A percentile compares a stretch with the other conserved stretches of the same genome.
phyloP scores from a whole-genome alignment of 2,797 vertebrate species.

The Sebastes hubbsi region DNA sequence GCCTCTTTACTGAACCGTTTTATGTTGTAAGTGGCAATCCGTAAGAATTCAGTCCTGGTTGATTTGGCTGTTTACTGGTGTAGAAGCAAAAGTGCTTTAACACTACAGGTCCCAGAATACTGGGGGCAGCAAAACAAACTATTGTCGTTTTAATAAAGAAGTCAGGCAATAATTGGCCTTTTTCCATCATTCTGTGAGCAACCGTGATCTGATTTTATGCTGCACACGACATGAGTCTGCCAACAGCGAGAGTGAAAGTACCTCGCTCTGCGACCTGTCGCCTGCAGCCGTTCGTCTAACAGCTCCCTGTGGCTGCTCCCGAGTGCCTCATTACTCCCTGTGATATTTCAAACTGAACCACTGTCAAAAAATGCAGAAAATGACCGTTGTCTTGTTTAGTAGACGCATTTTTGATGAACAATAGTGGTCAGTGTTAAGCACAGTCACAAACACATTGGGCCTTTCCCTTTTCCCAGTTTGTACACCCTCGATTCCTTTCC shows the following conservation, averaged over 20 bases:
- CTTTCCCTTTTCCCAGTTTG: not conserved
- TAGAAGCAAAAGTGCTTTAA: not conserved
- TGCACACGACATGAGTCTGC: not conserved
- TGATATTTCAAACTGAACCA: too few relatives aligned
- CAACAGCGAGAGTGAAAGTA: too few relatives aligned
- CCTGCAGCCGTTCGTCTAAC: too few relatives aligned
- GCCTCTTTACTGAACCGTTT: constrained; percentile 22
- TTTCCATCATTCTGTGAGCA: not conserved
- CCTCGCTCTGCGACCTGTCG: too few relatives aligned
- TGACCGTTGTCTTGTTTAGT: too few relatives aligned
- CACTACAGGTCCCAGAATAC: not conserved
- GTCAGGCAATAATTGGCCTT: not conserved
- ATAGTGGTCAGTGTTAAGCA: too few relatives aligned
- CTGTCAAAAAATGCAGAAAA: too few relatives aligned
- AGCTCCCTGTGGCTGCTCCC: too few relatives aligned
- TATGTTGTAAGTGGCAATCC: not conserved
- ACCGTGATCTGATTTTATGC: not conserved
- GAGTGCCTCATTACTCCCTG: too few relatives aligned
- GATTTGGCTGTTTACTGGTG: not conserved
- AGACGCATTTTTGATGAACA: too few relatives aligned
- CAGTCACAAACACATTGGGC: too few relatives aligned
- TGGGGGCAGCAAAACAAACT: too few relatives aligned
- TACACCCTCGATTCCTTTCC: not conserved
- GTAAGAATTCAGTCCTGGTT: not conserved
- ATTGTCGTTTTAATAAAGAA: not conserved